Percentiles rank a stretch among this genome's conserved stretches.
Conservation (phyloP, 2,888 invertebrate species). For the Sycophila texana region DNA sequence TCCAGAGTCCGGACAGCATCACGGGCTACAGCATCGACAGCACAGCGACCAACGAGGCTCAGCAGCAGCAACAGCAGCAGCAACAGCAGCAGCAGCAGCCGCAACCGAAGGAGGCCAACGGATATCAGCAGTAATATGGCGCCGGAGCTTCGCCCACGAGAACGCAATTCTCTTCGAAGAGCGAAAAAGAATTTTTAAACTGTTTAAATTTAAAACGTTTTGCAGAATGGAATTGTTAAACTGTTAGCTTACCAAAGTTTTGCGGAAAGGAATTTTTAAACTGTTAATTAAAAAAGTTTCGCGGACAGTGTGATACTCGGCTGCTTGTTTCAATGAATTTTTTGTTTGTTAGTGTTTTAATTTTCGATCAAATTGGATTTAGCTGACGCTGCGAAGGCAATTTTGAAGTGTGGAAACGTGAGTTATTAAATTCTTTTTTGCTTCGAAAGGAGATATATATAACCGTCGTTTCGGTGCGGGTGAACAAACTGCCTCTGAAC, state of each 20-base stretch:
- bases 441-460: neutral
- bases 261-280: too few species aligned
- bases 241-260: too few species aligned
- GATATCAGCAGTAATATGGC: conserved; percentile 71
- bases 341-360: too few species aligned
- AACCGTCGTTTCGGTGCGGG: neutral
- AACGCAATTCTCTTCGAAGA: too few species aligned
- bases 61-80: conserved; percentile 65
- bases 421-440: neutral
- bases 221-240: too few species aligned
- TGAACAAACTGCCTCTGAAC: conserved; percentile 38
- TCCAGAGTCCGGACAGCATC: conserved; percentile 85
- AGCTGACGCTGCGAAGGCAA: too few species aligned
- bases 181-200: neutral
- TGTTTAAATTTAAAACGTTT: neutral
- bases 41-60: conserved; percentile 56
- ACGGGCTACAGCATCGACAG: conserved; percentile 79
- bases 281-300: too few species aligned
- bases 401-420: too few species aligned
- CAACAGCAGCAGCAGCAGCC: conserved; percentile 66
- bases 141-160: neutral
- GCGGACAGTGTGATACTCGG: too few species aligned
- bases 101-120: conserved; percentile 68
- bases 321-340: too few species aligned
- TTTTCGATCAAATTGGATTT: too few species aligned